Conservation (phyloP, 2,113 vertebrate species). For the Spea multiplicata region DNA sequence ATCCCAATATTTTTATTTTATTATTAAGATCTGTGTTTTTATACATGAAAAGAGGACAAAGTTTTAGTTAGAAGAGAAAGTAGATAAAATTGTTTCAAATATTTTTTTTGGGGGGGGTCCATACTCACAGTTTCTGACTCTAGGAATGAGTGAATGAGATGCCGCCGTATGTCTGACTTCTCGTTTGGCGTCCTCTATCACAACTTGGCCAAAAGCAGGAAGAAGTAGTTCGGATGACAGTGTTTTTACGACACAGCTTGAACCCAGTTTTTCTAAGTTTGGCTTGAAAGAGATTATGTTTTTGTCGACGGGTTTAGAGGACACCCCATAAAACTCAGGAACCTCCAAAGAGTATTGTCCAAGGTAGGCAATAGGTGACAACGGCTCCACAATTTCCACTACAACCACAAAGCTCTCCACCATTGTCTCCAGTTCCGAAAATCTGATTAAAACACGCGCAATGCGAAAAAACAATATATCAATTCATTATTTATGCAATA, state of each 20-base stretch:
- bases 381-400: conserved; percentile 57
- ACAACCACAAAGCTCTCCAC: conserved; percentile 63
- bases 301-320: conserved; percentile 65
- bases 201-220: conserved; percentile 60
- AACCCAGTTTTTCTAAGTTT: background rate
- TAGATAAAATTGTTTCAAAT: too few species aligned
- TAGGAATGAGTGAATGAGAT: background rate
- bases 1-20: too few species aligned
- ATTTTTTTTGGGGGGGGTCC: background rate
- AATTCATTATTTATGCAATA: too few species aligned
- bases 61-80: too few species aligned
- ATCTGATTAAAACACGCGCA: conserved; percentile 56
- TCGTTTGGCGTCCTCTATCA: conserved; percentile 53
- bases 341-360: conserved; percentile 65
- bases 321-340: conserved; percentile 63
- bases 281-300: conserved; percentile 58
- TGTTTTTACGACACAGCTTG: conserved; percentile 58
- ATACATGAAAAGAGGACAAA: too few species aligned
- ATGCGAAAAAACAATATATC: conserved; percentile 5
- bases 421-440: conserved; percentile 66
- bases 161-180: background rate
- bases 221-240: conserved; percentile 54
- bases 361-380: conserved; percentile 53
- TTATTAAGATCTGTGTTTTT: too few species aligned
- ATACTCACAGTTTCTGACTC: conserved; percentile 58